Conservation (phyloP, 2,888 invertebrate species). For the Agonopterix subpropinquella region DNA sequence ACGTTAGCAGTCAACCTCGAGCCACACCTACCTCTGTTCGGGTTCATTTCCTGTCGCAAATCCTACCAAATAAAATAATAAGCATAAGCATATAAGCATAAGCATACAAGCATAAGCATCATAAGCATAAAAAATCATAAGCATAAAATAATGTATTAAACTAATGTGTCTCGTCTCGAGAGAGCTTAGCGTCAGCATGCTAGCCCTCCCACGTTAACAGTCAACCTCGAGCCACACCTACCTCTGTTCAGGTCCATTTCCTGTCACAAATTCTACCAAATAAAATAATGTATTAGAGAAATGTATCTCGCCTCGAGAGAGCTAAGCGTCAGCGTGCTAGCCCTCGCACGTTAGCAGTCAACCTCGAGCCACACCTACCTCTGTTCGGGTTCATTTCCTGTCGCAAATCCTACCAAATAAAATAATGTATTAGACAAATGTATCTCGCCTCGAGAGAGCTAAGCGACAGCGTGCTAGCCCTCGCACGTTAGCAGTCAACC, state of each 20-base stretch:
- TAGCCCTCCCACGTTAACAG: background rate
- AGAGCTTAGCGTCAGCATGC: background rate
- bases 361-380: constrained; percentile 9
- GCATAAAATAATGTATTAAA: too few relatives aligned
- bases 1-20: too few relatives aligned
- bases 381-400: constrained; percentile 18
- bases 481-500: background rate
- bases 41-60: constrained; percentile 16
- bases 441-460: background rate
- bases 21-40: constrained; percentile 12
- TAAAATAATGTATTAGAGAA: background rate
- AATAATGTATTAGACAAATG: background rate
- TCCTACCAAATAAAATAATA: too few relatives aligned
- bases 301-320: background rate
- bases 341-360: too few relatives aligned
- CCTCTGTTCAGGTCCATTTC: constrained; percentile 17
- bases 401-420: constrained; percentile 10
- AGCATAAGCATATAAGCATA: too few relatives aligned
- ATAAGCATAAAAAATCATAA: too few relatives aligned
- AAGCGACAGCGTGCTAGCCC: background rate
- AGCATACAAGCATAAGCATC: too few relatives aligned
- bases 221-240: constrained; percentile 6
- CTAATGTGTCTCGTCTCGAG: background rate
- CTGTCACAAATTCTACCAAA: too few relatives aligned
- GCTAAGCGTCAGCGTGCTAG: background rate